A percentile compares a stretch with the other conserved stretches of the same genome.
These are phyloP conservation scores for Notothenia rossii DNA, from an alignment of 2,113 vertebrate genomes.

Conservation along the genomic window DNA sequence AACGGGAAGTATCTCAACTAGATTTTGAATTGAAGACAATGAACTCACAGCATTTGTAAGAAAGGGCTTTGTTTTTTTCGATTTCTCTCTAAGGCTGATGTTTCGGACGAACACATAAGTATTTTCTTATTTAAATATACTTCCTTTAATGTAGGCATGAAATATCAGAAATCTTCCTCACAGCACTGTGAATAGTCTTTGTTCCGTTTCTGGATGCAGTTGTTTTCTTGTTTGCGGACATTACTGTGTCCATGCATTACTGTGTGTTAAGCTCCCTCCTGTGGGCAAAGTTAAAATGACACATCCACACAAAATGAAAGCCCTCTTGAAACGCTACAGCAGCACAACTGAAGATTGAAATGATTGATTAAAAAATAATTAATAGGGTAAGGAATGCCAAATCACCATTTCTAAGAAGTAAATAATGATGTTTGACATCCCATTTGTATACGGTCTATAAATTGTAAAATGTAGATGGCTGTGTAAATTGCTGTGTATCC, in stretches of 20 bases:
- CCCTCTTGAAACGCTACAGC: background rate
- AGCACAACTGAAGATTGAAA: background rate
- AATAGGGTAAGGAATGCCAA: no score
- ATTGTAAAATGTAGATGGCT: no score
- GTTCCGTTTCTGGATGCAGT: slow-evolving; percentile 18
- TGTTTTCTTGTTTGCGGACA: slow-evolving; percentile 1
- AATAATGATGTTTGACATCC: no score
- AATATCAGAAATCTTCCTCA: background rate
- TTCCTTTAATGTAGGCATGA: background rate
- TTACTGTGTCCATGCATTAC: background rate
- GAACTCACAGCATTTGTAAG: background rate
- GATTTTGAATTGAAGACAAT: background rate
- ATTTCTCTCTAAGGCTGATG: background rate
- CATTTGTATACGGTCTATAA: no score
- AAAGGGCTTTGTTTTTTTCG: background rate
- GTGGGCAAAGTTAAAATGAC: slow-evolving; percentile 30
- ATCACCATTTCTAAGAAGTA: no score
- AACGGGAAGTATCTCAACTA: background rate
- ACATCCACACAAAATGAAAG: background rate
- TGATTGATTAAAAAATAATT: background rate
- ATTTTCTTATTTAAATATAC: background rate
- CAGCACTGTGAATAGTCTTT: background rate
- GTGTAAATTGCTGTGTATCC: no score
- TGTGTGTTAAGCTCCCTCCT: slow-evolving; percentile 53
- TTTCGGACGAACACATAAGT: background rate